Evolutionary conservation across 2,113 vertebrate genomes (phyloP).

Genomic region (Lipophrys pholis): DNA sequence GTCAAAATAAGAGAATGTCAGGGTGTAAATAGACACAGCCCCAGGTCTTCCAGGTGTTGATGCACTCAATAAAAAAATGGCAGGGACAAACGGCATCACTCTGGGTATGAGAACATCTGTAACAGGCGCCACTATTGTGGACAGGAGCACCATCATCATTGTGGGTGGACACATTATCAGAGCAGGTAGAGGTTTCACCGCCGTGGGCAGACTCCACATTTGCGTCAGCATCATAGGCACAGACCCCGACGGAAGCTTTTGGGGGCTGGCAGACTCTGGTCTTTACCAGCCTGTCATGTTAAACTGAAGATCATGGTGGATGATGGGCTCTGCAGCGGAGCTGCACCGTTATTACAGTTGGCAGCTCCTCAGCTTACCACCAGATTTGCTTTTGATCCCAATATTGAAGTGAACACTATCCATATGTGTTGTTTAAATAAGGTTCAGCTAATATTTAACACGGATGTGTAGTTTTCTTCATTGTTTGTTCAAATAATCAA

Average conservation of each 20-base stretch:
- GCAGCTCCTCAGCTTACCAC: too few relatives aligned
- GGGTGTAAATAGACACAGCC: not conserved
- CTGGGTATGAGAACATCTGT: conserved; percentile 2
- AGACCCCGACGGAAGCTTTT: not conserved
- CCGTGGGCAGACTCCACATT: not conserved
- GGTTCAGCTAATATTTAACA: too few relatives aligned
- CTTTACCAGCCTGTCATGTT: not conserved
- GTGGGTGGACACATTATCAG: not conserved
- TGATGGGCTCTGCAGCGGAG: too few relatives aligned
- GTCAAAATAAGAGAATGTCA: conserved; percentile 5
- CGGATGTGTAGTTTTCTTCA: too few relatives aligned
- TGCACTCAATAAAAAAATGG: not conserved
- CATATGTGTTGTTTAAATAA: too few relatives aligned
- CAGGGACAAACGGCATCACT: not conserved
- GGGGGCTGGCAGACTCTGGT: not conserved
- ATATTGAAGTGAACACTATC: too few relatives aligned
- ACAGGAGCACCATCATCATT: not conserved
- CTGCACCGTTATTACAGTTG: too few relatives aligned
- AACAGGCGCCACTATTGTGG: not conserved
- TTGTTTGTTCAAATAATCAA: too few relatives aligned
- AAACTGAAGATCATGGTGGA: not conserved
- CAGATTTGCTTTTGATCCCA: too few relatives aligned
- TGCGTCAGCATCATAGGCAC: not conserved
- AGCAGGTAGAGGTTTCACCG: not conserved
- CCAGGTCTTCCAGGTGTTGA: conserved; percentile 19